phyloP scores from a whole-genome alignment of 2,113 vertebrate genomes.

The Nannospalax galili region DNA sequence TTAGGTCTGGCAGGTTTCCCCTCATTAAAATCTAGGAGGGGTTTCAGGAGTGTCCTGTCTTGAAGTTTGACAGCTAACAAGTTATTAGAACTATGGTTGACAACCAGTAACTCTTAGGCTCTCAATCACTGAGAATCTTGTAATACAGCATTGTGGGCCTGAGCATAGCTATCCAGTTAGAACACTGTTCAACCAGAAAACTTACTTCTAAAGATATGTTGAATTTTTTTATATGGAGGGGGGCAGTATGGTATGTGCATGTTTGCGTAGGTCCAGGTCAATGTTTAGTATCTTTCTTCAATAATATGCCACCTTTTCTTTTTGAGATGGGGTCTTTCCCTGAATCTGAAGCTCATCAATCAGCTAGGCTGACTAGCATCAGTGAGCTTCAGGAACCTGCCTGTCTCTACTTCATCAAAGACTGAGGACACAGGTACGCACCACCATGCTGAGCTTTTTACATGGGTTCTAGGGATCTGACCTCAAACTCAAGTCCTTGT shows the following conservation, averaged over 20 bases:
- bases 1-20: background rate
- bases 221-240: background rate
- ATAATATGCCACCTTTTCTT: background rate
- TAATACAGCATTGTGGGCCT: background rate
- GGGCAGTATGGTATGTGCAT: background rate
- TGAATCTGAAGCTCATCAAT: background rate
- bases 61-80: background rate
- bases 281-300: background rate
- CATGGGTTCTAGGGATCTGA: background rate
- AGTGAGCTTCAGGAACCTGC: background rate
- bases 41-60: background rate
- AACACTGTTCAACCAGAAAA: background rate
- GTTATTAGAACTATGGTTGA: background rate
- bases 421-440: background rate
- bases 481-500: too few relatives aligned
- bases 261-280: background rate
- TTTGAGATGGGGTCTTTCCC: background rate
- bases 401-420: background rate
- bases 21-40: background rate
- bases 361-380: background rate
- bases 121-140: background rate
- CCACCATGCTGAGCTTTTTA: background rate
- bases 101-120: background rate
- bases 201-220: background rate
- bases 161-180: background rate